Evolutionary conservation across 2,888 invertebrate species (phyloP).

Genomic region (Calephelis perditalis): DNA sequence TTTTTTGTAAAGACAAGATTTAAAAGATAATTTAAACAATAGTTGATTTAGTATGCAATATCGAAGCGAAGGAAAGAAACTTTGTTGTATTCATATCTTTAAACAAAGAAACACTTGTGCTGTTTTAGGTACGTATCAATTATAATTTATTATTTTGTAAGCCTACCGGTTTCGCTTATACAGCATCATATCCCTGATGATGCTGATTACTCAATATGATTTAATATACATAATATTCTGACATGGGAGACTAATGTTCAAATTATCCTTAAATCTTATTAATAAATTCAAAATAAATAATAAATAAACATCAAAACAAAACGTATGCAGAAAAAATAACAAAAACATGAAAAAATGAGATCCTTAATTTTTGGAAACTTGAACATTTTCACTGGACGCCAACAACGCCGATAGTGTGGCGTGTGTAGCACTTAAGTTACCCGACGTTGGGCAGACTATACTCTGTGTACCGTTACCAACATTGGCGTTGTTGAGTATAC

Average conservation of each 20-base stretch:
- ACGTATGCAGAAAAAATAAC: not conserved
- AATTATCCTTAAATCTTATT: not conserved
- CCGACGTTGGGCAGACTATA: conserved; percentile 54
- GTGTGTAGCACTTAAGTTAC: conserved; percentile 69
- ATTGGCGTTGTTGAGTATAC: conserved; percentile 41
- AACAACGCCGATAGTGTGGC: conserved; percentile 68
- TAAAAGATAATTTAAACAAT: too few species aligned
- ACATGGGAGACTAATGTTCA: not conserved
- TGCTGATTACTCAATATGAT: too few species aligned
- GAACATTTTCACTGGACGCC: conserved; percentile 46
- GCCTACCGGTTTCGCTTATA: too few species aligned
- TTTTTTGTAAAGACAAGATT: too few species aligned
- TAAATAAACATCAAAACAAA: not conserved
- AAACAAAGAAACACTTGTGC: too few species aligned
- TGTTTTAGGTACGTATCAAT: too few species aligned
- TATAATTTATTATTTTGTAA: too few species aligned
- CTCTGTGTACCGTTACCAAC: conserved; percentile 42
- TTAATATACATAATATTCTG: too few species aligned
- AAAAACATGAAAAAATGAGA: not conserved
- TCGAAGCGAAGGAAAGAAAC: too few species aligned
- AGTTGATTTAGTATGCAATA: too few species aligned
- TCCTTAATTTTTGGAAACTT: conserved; percentile 28
- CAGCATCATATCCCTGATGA: too few species aligned
- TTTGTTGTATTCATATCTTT: too few species aligned
- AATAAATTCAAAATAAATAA: not conserved